Base-by-base conservation (phyloP, 2,797 vertebrate genomes). In the Rousettus madagascariensis region DNA sequence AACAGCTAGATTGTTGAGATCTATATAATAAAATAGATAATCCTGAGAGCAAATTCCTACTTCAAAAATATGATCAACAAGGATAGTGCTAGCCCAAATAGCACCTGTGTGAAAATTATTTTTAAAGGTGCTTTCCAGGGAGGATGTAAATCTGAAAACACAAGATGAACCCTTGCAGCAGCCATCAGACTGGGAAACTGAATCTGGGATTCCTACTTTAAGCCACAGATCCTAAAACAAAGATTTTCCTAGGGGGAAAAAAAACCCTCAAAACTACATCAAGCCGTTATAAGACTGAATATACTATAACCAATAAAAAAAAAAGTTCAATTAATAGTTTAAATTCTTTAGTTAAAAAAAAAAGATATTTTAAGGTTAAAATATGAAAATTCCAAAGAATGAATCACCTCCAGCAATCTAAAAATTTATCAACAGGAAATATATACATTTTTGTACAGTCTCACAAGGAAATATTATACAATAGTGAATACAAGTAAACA, bases 371-470 rank as follows among this genome's bases (percentile, higher is more conserved):
- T 86, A 78, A 92, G 17, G 30, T 13, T 75, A 15, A 69, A 53
- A 61, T 80, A 46, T 90, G 26, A 68, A 78, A 95, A 17, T 90
- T 90, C 41, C 68, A 86, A 95, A 83, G 84, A 95, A 95, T 6
- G 28, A 22, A 83, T 55, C 16, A 85, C 75, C 20, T 61, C 83
- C 75, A 72, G 26, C 7, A 95, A 66, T 22, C 8, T 3, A 86
- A 75, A 80, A 61, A 49, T 75, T 84, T 20, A 72, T 33, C 79
- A 89, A 61, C 3, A 79, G 16, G 57, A 89, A 79, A 89, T 41
- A 57, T 15, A 41, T n/a, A 89, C 13, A 46, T 53, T 92, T 75
- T 46, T 74, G 19, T 72, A 57, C 57, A 65, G 7, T 49, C n/a
- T 88, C 84, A 88, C 20, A 88, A 88, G 66, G 33, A 4, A 66